Percentiles rank a stretch among this genome's conserved stretches.
Evolutionary conservation across 2,113 vertebrate genomes (phyloP).

Genomic region (Cyanoramphus novaezelandiae): DNA sequence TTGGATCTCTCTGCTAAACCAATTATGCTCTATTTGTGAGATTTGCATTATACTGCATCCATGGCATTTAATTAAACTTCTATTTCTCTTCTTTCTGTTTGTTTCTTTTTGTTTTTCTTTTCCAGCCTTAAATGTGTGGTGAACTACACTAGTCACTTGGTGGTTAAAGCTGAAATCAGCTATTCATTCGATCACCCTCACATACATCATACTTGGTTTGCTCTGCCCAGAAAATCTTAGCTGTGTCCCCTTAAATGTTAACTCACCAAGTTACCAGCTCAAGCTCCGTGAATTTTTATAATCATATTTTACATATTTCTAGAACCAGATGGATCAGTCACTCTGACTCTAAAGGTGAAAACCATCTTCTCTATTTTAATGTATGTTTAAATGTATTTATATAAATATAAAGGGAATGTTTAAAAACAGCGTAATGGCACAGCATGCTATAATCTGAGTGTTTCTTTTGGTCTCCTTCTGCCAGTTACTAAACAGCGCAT

Average conservation of each 20-base stretch:
- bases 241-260: background rate
- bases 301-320: background rate
- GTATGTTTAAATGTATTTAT: slow-evolving; percentile 28
- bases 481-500: slow-evolving; percentile 34
- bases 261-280: background rate
- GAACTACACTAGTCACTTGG: slow-evolving; percentile 14
- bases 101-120: slow-evolving; percentile 26
- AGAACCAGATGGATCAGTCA: background rate
- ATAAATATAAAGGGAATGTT: slow-evolving; percentile 36
- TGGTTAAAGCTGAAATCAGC: slow-evolving; percentile 55
- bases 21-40: slow-evolving; percentile 73
- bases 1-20: slow-evolving; percentile 72
- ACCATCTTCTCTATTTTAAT: background rate
- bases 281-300: background rate
- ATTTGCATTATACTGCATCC: slow-evolving; percentile 67
- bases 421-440: slow-evolving; percentile 40
- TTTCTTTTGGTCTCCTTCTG: slow-evolving; percentile 37
- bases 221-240: background rate
- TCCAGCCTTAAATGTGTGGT: slow-evolving; percentile 8
- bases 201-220: background rate
- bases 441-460: background rate
- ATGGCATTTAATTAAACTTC: slow-evolving; percentile 65
- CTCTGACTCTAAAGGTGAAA: background rate
- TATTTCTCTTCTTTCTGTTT: slow-evolving; percentile 49
- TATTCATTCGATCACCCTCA: background rate